These are phyloP conservation scores for Macrotrachela quadricornifera DNA, from an alignment of 1,140 invertebrate genomes.

Conservation along the genomic window DNA sequence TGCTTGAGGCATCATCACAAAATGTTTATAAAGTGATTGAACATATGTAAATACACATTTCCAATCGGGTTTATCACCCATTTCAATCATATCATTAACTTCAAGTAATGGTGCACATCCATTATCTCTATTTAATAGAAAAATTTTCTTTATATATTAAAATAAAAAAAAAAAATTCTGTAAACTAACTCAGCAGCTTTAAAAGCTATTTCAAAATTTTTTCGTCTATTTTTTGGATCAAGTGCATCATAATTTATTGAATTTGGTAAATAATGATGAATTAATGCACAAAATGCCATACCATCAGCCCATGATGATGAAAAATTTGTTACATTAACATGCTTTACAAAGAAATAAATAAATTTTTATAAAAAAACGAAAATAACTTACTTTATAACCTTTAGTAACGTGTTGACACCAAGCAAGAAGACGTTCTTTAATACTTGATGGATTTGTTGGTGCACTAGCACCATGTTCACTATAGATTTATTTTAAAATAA, in stretches of 20 bases:
- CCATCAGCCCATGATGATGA: constrained; percentile 85
- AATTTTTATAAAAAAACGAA: background rate
- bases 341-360: constrained; percentile 35
- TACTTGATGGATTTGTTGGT: background rate
- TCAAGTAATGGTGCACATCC: constrained; percentile 8
- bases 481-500: background rate
- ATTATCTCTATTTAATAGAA: background rate
- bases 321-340: constrained; percentile 85
- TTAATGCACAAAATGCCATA: constrained; percentile 78
- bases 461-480: no score
- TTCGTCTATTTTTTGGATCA: constrained; percentile 57
- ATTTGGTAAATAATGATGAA: constrained; percentile 83
- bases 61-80: constrained; percentile 57
- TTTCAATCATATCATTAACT: constrained; percentile 7
- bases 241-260: constrained; percentile 75
- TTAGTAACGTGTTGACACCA: constrained; percentile 4
- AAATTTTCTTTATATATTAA: background rate
- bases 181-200: constrained; percentile 64
- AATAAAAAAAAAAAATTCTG: background rate
- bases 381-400: constrained; percentile 5
- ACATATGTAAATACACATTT: constrained; percentile 99
- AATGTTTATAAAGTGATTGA: constrained; percentile 56
- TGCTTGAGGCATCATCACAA: background rate
- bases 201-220: constrained; percentile 91
- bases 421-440: constrained; percentile 4